These are phyloP conservation scores for Salvelinus alpinus DNA, from an alignment of 2,113 vertebrate species.

Conservation along the genomic window DNA sequence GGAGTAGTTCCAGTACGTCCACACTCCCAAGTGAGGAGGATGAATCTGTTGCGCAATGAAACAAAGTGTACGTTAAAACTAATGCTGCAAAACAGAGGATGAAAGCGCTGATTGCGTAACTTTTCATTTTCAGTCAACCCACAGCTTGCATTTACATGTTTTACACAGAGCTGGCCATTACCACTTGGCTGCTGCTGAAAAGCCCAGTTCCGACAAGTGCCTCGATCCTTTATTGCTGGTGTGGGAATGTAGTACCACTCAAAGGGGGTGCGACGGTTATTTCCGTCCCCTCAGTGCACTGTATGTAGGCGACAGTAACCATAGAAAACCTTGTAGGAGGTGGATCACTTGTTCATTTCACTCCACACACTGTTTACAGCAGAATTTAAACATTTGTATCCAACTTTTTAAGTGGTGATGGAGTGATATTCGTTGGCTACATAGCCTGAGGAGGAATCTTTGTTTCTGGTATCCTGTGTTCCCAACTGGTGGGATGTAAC, in stretches of 20 bases:
- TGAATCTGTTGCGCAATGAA: slow-evolving; percentile 61
- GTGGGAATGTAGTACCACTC: slow-evolving; percentile 67
- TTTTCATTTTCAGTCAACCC: slow-evolving; percentile 60
- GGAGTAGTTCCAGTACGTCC: slow-evolving; percentile 36
- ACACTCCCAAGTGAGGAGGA: slow-evolving; percentile 41
- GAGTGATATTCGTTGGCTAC: neutral
- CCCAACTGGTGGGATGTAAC: neutral
- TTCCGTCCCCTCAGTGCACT: slow-evolving; percentile 52
- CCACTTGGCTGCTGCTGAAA: slow-evolving; percentile 63
- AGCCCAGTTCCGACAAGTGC: slow-evolving; percentile 64
- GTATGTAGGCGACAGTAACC: slow-evolving; percentile 64
- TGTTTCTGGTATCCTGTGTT: slow-evolving; percentile 1
- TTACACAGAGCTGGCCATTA: slow-evolving; percentile 59
- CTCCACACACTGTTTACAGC: slow-evolving; percentile 41
- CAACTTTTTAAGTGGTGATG: slow-evolving; percentile 46
- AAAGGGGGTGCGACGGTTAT: slow-evolving; percentile 52
- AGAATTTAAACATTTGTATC: slow-evolving; percentile 28
- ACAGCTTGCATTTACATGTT: slow-evolving; percentile 68
- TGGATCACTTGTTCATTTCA: slow-evolving; percentile 52
- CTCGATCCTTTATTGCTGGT: slow-evolving; percentile 52
- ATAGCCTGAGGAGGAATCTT: neutral
- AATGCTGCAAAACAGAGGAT: slow-evolving; percentile 41
- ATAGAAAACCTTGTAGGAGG: slow-evolving; percentile 50
- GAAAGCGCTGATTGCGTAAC: slow-evolving; percentile 69
- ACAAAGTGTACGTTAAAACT: slow-evolving; percentile 47